Percentiles rank a stretch among this genome's conserved stretches.
phyloP scores from a whole-genome alignment of 2,888 invertebrate species.

The Agelastica alni region DNA sequence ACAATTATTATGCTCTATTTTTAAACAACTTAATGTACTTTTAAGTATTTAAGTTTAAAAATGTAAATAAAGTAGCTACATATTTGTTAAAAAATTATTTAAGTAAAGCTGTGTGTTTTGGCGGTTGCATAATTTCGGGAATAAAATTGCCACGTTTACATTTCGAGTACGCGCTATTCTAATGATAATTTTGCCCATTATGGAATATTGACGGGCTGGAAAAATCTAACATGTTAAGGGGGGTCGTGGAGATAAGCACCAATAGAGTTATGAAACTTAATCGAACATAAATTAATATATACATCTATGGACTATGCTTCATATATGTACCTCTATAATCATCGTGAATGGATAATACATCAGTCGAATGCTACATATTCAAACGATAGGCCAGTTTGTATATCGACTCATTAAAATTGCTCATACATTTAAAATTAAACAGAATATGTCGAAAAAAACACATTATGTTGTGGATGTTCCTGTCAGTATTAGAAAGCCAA shows the following conservation, averaged over 20 bases:
- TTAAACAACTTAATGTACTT: too few relatives aligned
- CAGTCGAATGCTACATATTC: slow-evolving; percentile 45
- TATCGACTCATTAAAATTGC: too few relatives aligned
- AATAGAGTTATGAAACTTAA: slow-evolving; percentile 50
- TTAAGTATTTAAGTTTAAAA: too few relatives aligned
- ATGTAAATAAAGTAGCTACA: too few relatives aligned
- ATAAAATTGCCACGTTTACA: slow-evolving; percentile 20
- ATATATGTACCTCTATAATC: slow-evolving; percentile 39
- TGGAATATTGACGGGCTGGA: slow-evolving; percentile 43
- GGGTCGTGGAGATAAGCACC: slow-evolving; percentile 49
- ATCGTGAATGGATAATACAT: slow-evolving; percentile 41
- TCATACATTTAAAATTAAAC: too few relatives aligned
- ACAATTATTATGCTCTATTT: too few relatives aligned
- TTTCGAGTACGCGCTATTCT: slow-evolving; percentile 56
- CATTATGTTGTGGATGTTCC: too few relatives aligned
- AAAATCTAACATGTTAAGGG: slow-evolving; percentile 36
- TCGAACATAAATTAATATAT: slow-evolving; percentile 48
- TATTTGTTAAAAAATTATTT: too few relatives aligned
- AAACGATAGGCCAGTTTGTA: slow-evolving; percentile 30
- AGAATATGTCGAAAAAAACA: too few relatives aligned
- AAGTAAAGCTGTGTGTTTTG: too few relatives aligned
- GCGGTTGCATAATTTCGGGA: too few relatives aligned
- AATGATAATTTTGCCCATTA: slow-evolving; percentile 55
- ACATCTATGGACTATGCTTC: slow-evolving; percentile 47
- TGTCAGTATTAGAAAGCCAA: too few relatives aligned